Conservation (phyloP, 37 sponge, comb jelly and placozoan species). For the Axinella damicornis region DNA sequence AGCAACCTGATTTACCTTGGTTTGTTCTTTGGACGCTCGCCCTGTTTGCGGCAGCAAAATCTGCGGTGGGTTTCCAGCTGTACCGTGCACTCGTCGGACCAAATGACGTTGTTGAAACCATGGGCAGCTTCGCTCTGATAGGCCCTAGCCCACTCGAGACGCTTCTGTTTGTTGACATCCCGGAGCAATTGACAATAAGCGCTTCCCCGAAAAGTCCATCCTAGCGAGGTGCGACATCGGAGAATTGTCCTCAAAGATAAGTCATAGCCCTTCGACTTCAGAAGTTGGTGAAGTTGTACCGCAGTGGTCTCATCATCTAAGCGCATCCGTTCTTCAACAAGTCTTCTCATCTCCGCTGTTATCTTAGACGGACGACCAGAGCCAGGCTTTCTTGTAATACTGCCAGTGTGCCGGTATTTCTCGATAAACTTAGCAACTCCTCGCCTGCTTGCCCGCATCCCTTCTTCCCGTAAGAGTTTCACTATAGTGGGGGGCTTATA, state of each 20-base stretch:
- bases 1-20: neutral
- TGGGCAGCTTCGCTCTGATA: conserved; percentile 4
- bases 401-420: neutral
- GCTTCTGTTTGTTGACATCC: conserved; percentile 27
- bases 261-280: neutral
- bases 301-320: conserved; percentile 3
- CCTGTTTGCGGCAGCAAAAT: conserved; percentile 4
- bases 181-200: conserved; percentile 33
- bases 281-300: neutral
- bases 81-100: conserved; percentile 28
- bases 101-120: neutral
- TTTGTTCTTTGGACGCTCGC: conserved; percentile 12
- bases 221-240: conserved; percentile 4
- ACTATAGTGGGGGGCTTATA: neutral
- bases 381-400: conserved; percentile 1
- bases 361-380: conserved; percentile 11
- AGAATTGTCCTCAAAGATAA: neutral
- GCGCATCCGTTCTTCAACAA: neutral
- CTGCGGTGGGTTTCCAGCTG: conserved; percentile 31
- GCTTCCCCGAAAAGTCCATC: conserved; percentile 1
- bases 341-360: neutral
- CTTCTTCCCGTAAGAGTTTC: neutral
- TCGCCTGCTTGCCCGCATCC: neutral
- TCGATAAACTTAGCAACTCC: conserved; percentile 23
- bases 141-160: conserved; percentile 21